These are phyloP conservation scores for Polymixis lichenea DNA, from an alignment of 2,888 invertebrate genomes.

Conservation along the genomic window DNA sequence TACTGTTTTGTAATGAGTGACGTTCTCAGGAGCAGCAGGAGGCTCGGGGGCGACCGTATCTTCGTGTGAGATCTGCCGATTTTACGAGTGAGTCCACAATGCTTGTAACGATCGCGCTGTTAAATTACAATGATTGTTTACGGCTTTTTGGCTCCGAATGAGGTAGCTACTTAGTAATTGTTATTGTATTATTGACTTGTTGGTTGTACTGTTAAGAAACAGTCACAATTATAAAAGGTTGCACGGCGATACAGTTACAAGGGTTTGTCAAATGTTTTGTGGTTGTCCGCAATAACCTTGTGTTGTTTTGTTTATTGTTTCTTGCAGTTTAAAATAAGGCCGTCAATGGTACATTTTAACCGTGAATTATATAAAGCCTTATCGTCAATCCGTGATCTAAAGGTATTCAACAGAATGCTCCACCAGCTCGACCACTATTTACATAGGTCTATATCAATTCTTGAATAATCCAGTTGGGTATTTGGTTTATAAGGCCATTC, in stretches of 20 bases:
- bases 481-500: neutral
- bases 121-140: slow-evolving; percentile 77
- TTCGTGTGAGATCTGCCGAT: slow-evolving; percentile 86
- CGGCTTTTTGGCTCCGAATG: slow-evolving; percentile 71
- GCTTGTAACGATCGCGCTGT: slow-evolving; percentile 63
- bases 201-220: slow-evolving; percentile 38
- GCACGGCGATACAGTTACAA: slow-evolving; percentile 66
- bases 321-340: neutral
- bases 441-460: neutral
- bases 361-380: neutral
- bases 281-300: slow-evolving; percentile 20
- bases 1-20: slow-evolving; percentile 81
- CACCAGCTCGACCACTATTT: neutral
- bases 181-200: slow-evolving; percentile 69
- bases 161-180: slow-evolving; percentile 69
- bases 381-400: no score
- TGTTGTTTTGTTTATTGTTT: slow-evolving; percentile 8
- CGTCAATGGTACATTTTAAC: neutral
- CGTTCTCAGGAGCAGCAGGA: slow-evolving; percentile 87
- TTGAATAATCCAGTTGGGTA: neutral
- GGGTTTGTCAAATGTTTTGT: slow-evolving; percentile 39
- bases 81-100: slow-evolving; percentile 78
- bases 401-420: no score
- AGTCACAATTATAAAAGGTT: slow-evolving; percentile 53
- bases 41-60: slow-evolving; percentile 83